A percentile compares a stretch with the other conserved stretches of the same genome.
Conservation (phyloP, 1,140 invertebrate species). For the Caenorhabditis inopinata region DNA sequence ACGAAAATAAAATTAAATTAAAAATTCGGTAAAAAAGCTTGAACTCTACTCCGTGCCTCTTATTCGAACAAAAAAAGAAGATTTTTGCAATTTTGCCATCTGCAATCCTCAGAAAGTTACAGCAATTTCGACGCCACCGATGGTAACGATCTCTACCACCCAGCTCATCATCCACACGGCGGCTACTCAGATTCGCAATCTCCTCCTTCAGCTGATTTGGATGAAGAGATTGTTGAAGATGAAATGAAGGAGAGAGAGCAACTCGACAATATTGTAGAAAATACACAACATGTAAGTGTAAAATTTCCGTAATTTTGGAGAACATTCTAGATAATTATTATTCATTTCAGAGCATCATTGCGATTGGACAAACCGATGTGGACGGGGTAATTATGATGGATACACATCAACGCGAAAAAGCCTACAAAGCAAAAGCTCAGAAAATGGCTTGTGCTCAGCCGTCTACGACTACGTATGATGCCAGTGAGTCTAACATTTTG, state of each 20-base stretch:
- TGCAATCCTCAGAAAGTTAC: not conserved
- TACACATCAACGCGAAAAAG: not conserved
- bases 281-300: not conserved
- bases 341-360: slow-evolving; percentile 10
- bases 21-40: too few species aligned
- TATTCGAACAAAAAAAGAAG: too few species aligned
- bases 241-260: not conserved
- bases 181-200: not conserved
- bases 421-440: not conserved
- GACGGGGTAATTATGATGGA: slow-evolving; percentile 2
- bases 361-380: not conserved
- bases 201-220: not conserved
- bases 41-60: too few species aligned
- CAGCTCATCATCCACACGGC: not conserved
- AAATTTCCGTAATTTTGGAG: too few species aligned
- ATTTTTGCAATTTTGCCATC: too few species aligned
- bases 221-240: not conserved
- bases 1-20: not conserved
- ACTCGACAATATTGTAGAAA: slow-evolving; percentile 17
- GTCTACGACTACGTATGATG: not conserved
- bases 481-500: too few species aligned
- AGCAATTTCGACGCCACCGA: not conserved
- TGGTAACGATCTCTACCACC: not conserved
- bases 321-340: too few species aligned
- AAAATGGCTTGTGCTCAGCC: not conserved